Conservation (phyloP, 2,113 vertebrate genomes). For the Tychaedon coryphoeus region DNA sequence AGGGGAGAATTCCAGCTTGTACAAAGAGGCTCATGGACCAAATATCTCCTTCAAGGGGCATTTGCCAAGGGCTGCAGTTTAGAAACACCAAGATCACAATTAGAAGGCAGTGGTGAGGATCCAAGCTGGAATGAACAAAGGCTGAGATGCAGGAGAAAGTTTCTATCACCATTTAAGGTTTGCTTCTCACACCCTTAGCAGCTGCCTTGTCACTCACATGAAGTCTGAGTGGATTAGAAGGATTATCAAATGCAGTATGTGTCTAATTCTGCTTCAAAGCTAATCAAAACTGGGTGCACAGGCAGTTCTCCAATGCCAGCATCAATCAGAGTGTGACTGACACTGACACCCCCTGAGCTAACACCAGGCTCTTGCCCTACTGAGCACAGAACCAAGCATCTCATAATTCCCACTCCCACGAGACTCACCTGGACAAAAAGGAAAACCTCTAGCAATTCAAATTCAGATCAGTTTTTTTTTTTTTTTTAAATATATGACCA, state of each 20-base stretch:
- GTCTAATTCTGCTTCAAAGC: constrained; percentile 41
- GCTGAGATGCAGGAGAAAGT: not conserved
- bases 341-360: not conserved
- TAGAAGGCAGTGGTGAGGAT: not conserved
- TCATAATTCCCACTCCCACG: not conserved
- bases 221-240: constrained; percentile 48
- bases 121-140: not conserved
- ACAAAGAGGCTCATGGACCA: not conserved
- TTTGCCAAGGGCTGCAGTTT: not conserved
- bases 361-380: not conserved
- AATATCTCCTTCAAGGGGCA: not conserved
- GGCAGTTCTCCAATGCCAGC: constrained; percentile 18
- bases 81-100: not conserved
- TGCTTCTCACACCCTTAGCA: not conserved
- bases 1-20: not conserved
- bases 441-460: not conserved
- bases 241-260: constrained; percentile 25
- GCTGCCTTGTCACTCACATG: constrained; percentile 20
- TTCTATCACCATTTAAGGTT: not conserved
- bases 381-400: not conserved
- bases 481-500: not conserved
- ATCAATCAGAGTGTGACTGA: constrained; percentile 45
- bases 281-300: constrained; percentile 36
- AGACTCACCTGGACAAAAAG: not conserved
- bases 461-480: constrained; percentile 1